Conservation (phyloP, 2,888 invertebrate species). For the Diarsia brunnea region DNA sequence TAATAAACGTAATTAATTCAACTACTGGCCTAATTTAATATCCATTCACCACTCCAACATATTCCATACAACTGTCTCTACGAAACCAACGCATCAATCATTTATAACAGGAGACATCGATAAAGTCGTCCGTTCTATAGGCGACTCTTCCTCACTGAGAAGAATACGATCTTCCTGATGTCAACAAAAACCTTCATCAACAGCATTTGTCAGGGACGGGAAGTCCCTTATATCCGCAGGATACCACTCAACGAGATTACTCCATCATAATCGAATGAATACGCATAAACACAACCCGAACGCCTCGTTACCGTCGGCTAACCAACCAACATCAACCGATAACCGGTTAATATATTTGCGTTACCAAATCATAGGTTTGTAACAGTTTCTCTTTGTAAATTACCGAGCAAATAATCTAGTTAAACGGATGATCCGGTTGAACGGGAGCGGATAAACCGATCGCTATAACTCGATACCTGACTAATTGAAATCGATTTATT, state of each 20-base stretch:
- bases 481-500: slow-evolving; percentile 60
- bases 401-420: slow-evolving; percentile 60
- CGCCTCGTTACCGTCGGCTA: slow-evolving; percentile 35
- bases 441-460: slow-evolving; percentile 49
- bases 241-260: slow-evolving; percentile 45
- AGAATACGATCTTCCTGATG: slow-evolving; percentile 5
- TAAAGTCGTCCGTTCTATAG: neutral
- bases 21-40: too few species aligned
- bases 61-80: neutral
- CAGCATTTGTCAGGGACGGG: slow-evolving; percentile 18
- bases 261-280: slow-evolving; percentile 53
- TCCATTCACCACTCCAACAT: too few species aligned
- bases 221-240: slow-evolving; percentile 18
- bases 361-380: slow-evolving; percentile 52
- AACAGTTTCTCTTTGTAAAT: slow-evolving; percentile 65
- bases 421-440: slow-evolving; percentile 56
- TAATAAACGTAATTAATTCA: too few species aligned
- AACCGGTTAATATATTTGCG: slow-evolving; percentile 41
- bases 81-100: neutral
- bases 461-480: slow-evolving; percentile 60
- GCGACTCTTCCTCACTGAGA: neutral
- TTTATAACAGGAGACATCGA: neutral
- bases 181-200: slow-evolving; percentile 26
- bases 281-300: slow-evolving; percentile 34
- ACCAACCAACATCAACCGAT: slow-evolving; percentile 34